Percentiles rank a stretch among this genome's conserved stretches.
phyloP scores from a whole-genome alignment of 2,113 vertebrate species.

The Malurus alboscapulatus region DNA sequence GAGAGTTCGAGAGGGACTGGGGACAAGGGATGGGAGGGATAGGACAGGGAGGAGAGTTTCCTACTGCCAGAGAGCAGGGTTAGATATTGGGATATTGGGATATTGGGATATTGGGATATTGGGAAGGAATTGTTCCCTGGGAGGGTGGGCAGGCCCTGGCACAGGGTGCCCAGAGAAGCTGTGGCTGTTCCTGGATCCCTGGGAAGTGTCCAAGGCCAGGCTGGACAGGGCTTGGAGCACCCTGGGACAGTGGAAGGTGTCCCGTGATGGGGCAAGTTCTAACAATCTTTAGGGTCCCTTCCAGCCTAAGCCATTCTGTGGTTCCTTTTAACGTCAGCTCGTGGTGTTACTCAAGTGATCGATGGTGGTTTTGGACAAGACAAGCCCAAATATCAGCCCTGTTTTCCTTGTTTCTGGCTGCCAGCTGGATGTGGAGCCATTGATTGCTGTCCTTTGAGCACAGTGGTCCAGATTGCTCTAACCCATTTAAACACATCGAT shows the following conservation, averaged over 20 bases:
- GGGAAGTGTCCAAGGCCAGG: background rate
- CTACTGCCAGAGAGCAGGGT: rapidly evolving
- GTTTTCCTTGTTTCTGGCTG: background rate
- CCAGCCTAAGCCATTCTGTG: background rate
- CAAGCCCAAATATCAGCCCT: background rate
- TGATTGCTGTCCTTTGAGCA: background rate
- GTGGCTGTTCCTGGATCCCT: background rate
- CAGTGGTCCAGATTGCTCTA: background rate
- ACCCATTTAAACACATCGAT: rapidly evolving
- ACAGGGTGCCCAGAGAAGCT: background rate
- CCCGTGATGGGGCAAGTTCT: background rate
- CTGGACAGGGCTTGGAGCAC: background rate
- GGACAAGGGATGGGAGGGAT: background rate
- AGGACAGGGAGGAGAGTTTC: background rate
- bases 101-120: background rate
- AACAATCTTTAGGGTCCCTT: background rate
- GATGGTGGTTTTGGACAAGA: background rate
- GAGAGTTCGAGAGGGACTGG: background rate
- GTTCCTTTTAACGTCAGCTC: background rate
- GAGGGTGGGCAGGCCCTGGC: rapidly evolving
- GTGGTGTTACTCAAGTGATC: background rate
- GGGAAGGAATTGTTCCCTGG: rapidly evolving
- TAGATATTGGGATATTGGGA: background rate
- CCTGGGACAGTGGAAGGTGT: background rate
- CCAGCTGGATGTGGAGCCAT: background rate